Base-by-base conservation (phyloP, 2,113 vertebrate genomes). In the Chrysemys picta region DNA sequence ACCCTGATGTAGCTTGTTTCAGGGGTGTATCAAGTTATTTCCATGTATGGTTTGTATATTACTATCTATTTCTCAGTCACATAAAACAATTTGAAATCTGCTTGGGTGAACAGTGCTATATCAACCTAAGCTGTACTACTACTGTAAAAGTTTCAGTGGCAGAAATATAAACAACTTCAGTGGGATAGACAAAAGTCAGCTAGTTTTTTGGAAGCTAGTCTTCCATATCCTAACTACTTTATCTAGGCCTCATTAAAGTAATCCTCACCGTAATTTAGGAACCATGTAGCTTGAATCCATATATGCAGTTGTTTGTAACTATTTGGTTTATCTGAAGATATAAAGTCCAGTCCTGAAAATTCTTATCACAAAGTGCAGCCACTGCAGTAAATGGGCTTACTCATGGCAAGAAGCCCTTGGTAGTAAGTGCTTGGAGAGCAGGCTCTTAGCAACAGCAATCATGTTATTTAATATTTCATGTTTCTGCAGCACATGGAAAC, bases 81-180 rank as follows among this genome's bases (percentile, higher is more conserved):
- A 35, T 57, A 5, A 45, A 82, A 57, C 65, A 72, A 19, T 82
- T 19, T 31, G 54, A 57, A 45, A 59, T 42, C 16, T 25, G 11
- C 75, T 78, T 78, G 54, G 42, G 38, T 27, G 42, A 83, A 83
- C 10, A 27, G 42, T 29, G 9, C 16, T 47, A 31, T 83, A 21
- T 47, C 38, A 83, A 59, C 14, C 4, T 56, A 82, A 56, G 53
- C 80, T 84, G 42, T 52, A 49, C 24, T 49, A 16, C 27, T 42
- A 45, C 14, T n/a, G 12, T 25, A 54, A 0, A 72, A 72, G 65
- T 72, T 72, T 72, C n/a, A 72, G 35, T 38, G 1, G 12, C 75
- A 57, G 47, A 31, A 84, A 69, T 5, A 3, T 31, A 53, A 91
- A 84, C 5, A 13, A 2, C n/a, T 82, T 79, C n/a, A 53, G 25